phyloP scores from a whole-genome alignment of 2,888 invertebrate genomes.

The Chrysina gloriosa region DNA sequence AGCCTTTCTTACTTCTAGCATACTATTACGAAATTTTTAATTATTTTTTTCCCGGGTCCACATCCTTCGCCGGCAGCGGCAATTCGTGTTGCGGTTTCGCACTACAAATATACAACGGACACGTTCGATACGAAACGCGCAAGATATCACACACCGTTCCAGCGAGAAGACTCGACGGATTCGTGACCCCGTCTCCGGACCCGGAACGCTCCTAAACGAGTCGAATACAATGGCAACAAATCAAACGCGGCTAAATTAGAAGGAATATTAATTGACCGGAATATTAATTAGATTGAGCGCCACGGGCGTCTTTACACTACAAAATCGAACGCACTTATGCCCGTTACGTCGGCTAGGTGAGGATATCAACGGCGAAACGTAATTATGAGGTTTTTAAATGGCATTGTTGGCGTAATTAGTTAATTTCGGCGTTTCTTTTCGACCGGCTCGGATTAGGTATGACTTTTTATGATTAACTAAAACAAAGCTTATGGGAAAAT shows the following conservation, averaged over 20 bases:
- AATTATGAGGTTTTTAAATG: constrained; percentile 29
- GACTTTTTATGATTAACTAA: constrained; percentile 5
- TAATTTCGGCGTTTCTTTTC: constrained; percentile 25
- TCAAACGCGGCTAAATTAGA: constrained; percentile 52
- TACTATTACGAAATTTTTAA: neutral
- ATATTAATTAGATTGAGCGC: constrained; percentile 53
- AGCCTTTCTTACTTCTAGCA: too few relatives aligned
- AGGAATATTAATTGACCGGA: constrained; percentile 53
- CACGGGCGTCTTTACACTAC: constrained; percentile 49
- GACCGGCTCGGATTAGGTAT: neutral
- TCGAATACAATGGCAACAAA: constrained; percentile 52
- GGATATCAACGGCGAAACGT: neutral
- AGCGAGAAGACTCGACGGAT: neutral
- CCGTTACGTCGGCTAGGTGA: constrained; percentile 15
- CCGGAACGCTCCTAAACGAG: too few relatives aligned
- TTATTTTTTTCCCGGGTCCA: neutral
- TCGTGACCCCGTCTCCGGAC: too few relatives aligned
- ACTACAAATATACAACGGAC: neutral
- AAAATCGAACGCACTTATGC: constrained; percentile 27
- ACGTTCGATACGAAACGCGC: neutral
- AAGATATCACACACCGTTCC: neutral
- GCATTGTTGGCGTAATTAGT: constrained; percentile 32
- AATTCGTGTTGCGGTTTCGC: neutral
- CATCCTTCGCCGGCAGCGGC: neutral
- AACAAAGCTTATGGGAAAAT: constrained; percentile 13